Percentiles rank a stretch among this genome's conserved stretches.
phyloP scores from a whole-genome alignment of 2,888 invertebrate species.

The Latrodectus elegans region DNA sequence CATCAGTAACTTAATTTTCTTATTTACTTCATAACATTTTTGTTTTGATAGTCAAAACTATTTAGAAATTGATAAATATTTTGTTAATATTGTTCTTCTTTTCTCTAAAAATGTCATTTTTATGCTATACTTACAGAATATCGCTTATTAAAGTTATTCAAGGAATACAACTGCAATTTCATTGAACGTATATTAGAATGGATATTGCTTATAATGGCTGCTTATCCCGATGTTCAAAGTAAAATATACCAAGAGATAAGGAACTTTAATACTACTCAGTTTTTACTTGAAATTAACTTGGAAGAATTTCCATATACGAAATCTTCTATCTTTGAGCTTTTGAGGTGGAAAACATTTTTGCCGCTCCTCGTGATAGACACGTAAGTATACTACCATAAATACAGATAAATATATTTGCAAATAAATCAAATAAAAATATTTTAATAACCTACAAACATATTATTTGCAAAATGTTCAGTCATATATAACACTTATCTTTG shows the following conservation, averaged over 20 bases:
- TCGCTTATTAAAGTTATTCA: no score
- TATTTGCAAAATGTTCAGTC: no score
- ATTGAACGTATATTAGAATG: not conserved
- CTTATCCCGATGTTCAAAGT: slow-evolving; percentile 2
- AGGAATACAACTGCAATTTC: not conserved
- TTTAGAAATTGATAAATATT: no score
- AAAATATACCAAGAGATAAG: slow-evolving; percentile 1
- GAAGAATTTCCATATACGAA: not conserved
- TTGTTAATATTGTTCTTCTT: no score
- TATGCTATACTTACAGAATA: not conserved
- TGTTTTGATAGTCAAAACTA: no score
- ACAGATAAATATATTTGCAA: no score
- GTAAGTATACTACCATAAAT: slow-evolving; percentile 13
- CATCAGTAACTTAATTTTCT: no score
- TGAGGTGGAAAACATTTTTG: slow-evolving; percentile 16
- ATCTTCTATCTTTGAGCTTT: slow-evolving; percentile 11
- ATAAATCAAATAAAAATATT: no score
- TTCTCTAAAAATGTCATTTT: not conserved
- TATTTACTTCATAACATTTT: no score
- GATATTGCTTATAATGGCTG: slow-evolving; percentile 8
- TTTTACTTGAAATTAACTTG: not conserved
- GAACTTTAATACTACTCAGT: not conserved
- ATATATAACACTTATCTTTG: no score
- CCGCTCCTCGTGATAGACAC: not conserved
- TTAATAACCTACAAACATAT: no score